Conservation (phyloP, 2,797 vertebrate genomes). For the Iguana delicatissima region DNA sequence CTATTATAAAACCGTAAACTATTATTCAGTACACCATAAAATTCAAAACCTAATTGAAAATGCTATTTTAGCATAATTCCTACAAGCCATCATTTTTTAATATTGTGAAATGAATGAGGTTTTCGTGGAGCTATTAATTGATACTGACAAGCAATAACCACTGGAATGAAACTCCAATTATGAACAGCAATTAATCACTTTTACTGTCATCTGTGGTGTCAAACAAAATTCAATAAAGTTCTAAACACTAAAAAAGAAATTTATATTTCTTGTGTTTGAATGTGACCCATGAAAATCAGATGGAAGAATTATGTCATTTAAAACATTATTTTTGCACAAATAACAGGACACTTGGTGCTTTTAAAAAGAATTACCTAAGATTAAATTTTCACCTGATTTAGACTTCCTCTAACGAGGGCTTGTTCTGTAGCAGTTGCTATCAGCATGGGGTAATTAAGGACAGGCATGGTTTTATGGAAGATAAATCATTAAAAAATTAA, state of each 20-base stretch:
- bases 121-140: conserved; percentile 85
- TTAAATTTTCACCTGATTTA: conserved; percentile 32
- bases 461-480: conserved; percentile 33
- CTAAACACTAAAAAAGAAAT: conserved; percentile 68
- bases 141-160: conserved; percentile 86
- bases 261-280: conserved; percentile 56
- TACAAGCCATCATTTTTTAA: conserved; percentile 79
- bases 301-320: conserved; percentile 48
- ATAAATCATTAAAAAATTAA: conserved; percentile 51
- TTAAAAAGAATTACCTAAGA: conserved; percentile 8
- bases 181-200: conserved; percentile 86
- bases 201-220: conserved; percentile 82
- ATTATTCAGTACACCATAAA: conserved; percentile 79
- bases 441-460: conserved; percentile 43
- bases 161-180: conserved; percentile 88
- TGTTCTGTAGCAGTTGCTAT: conserved; percentile 31
- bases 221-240: conserved; percentile 78
- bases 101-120: conserved; percentile 80
- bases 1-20: conserved; percentile 80
- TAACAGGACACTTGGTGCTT: conserved; percentile 23
- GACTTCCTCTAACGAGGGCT: conserved; percentile 21
- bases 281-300: conserved; percentile 60
- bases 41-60: conserved; percentile 81
- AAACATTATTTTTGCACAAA: conserved; percentile 54
- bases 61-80: conserved; percentile 79